Conservation (phyloP, 1,140 invertebrate species). For the Panagrolaimus sp. region DNA sequence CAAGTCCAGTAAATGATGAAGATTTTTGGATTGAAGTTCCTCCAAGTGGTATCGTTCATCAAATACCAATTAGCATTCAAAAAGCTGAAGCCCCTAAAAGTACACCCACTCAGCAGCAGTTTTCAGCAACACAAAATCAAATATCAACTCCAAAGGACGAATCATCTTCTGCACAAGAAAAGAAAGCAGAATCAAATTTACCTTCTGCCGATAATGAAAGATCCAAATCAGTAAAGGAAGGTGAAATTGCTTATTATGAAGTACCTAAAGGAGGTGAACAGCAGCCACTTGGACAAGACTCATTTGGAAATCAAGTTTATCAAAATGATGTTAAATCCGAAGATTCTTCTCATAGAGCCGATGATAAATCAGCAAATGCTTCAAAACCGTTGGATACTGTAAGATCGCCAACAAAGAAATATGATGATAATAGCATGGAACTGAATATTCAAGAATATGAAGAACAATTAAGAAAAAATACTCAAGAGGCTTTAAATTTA, state of each 20-base stretch:
- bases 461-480: background rate
- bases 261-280: background rate
- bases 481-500: background rate
- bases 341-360: background rate
- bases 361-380: background rate
- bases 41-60: background rate
- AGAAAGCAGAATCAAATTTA: too few species aligned
- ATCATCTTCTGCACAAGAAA: too few species aligned
- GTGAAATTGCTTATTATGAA: background rate
- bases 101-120: too few species aligned
- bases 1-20: background rate
- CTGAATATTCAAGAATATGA: conserved; percentile 3
- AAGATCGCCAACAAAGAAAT: background rate
- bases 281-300: background rate
- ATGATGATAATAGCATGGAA: background rate
- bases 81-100: too few species aligned
- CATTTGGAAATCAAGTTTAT: background rate
- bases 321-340: background rate
- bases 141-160: too few species aligned
- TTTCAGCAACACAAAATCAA: too few species aligned
- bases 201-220: background rate
- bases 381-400: background rate
- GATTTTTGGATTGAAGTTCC: conserved; percentile 11
- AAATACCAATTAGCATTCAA: background rate
- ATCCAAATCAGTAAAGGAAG: background rate